Evolutionary conservation across 64 coral and sea anemone genomes (phyloP), one percentile per base, ranked within the genome.

Genomic region (Astreopora myriophthalma): DNA sequence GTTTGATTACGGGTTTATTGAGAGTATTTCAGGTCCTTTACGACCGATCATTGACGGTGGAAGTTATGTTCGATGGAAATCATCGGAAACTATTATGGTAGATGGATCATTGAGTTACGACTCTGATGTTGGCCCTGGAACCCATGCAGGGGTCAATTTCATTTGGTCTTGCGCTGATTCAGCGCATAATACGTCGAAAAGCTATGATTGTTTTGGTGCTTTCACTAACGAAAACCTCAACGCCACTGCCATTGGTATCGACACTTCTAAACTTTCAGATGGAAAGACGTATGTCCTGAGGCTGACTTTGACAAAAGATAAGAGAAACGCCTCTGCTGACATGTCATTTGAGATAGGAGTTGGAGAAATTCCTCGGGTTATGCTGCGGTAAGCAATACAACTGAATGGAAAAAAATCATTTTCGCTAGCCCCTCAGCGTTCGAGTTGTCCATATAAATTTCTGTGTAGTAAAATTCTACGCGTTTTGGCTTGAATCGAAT

Each of bases 1-100:
- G 20, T 83, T 83, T 65, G 79, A 83, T 58, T 83, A 64, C 34
- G 79, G 79, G 3, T 83, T 83, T 25, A 83, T 83, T 83, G 7
- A 83, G 22, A 61, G 32, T 33, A 64, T 83, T 37, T 1, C 52
- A 26, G 79, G 52, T 37, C 79, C 79, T 14, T 32, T 83, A 24
- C 33, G 31, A 35, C 31, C 79, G 13, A 83, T 83, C 25, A 62
- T 83, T 83, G 79, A 83, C 32, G 79, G 79, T 14, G 79, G 79
- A 34, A 83, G 79, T 22, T 24, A 34, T 11, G 79, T 83, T 38
- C 79, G 79, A 0, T 83, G 79, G 52, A 34, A 34, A 14, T 83
- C 79, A 2, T 7, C 33, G 6, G 31, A 83, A 64, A 83, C 7
- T 63, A 34, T 83, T 11, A 83, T 34, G 1, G 79, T 83, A 9